Percentiles rank a stretch among this genome's conserved stretches.
These are phyloP conservation scores for Piscicola geometra DNA, from an alignment of 2,888 invertebrate genomes.

Conservation along the genomic window DNA sequence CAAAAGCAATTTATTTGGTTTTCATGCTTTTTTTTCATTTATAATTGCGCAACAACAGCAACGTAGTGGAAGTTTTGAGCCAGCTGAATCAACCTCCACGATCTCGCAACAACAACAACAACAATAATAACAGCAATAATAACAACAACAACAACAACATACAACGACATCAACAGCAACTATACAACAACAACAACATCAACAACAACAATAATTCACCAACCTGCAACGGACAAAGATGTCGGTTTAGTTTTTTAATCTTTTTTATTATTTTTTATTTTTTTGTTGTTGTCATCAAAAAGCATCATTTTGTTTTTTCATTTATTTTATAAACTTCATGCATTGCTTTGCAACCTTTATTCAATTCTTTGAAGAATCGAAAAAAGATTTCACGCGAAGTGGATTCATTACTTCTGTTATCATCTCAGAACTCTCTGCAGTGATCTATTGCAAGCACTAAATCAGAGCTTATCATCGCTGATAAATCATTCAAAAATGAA, in stretches of 20 bases:
- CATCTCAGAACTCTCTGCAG: too few species aligned
- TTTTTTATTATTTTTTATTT: background rate
- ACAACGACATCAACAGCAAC: slow-evolving; percentile 9
- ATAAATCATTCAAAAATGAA: too few species aligned
- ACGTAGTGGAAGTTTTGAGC: slow-evolving; percentile 53
- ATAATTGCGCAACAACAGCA: slow-evolving; percentile 34
- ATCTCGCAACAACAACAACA: background rate
- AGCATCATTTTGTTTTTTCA: background rate
- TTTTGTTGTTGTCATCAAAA: background rate
- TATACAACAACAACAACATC: background rate
- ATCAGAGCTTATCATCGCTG: too few species aligned
- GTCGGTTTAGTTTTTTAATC: background rate
- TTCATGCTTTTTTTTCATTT: background rate
- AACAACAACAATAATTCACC: background rate
- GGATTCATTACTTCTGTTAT: too few species aligned
- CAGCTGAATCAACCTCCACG: slow-evolving; percentile 50
- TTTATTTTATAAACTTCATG: too few species aligned
- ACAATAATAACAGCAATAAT: background rate
- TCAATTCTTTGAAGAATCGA: too few species aligned
- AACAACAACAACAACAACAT: slow-evolving; percentile 2
- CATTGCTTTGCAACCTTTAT: too few species aligned
- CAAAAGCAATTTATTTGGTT: too few species aligned
- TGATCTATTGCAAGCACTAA: too few species aligned
- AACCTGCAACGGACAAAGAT: background rate
- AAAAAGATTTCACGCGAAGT: too few species aligned